A percentile compares a stretch with the other conserved stretches of the same genome.
These are phyloP conservation scores for Coelopa pilipes DNA, from an alignment of 2,888 invertebrate genomes.

Conservation along the genomic window DNA sequence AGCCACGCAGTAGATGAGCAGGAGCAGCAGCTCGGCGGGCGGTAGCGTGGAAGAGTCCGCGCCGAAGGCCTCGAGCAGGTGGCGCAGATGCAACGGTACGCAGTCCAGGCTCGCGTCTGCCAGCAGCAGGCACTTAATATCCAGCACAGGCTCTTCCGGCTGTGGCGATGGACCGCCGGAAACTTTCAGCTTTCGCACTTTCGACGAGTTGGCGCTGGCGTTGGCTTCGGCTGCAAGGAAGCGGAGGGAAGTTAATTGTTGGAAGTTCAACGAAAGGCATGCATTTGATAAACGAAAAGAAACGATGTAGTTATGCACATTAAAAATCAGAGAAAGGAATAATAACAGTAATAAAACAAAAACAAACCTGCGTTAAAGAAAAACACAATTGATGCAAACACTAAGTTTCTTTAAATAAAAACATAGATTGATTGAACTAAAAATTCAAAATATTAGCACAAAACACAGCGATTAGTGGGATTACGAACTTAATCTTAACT, in stretches of 20 bases:
- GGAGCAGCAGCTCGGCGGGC: conserved; percentile 53
- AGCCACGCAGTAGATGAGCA: conserved; percentile 59
- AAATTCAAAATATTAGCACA: neutral
- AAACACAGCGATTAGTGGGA: neutral
- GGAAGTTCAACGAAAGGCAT: too few relatives aligned
- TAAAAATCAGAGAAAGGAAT: neutral
- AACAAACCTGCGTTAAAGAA: neutral
- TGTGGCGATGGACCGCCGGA: neutral
- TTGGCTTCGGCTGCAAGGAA: conserved; percentile 23
- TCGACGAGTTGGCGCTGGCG: neutral
- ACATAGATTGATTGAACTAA: too few relatives aligned
- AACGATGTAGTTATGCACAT: neutral
- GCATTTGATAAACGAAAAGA: neutral
- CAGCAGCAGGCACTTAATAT: conserved; percentile 46
- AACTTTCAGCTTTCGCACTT: neutral
- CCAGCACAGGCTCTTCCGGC: neutral
- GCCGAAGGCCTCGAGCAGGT: conserved; percentile 49
- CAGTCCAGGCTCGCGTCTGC: conserved; percentile 55
- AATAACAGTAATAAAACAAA: neutral
- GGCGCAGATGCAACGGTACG: conserved; percentile 56
- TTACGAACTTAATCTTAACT: neutral
- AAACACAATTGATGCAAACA: neutral
- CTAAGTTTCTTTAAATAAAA: conserved; percentile 1
- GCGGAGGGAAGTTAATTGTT: conserved; percentile 9
- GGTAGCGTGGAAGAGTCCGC: neutral